Evolutionary conservation across 2,113 vertebrate species (phyloP), one percentile per base, ranked within the genome.

Genomic region (Etheostoma cragini): DNA sequence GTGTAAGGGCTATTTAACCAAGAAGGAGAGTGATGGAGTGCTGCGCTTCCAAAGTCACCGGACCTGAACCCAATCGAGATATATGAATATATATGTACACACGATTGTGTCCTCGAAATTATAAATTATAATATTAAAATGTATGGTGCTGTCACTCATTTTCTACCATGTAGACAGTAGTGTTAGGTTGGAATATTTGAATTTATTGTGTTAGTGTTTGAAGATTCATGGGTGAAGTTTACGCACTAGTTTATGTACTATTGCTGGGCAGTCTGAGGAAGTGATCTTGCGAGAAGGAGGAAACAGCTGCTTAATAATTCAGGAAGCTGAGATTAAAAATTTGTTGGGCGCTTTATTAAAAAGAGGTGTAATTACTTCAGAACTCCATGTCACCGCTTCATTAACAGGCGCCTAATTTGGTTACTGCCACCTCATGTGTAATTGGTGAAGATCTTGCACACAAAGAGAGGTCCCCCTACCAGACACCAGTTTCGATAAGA

Each of bases 251-350:
- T 42, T 42, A 42, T 42, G 10, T 42, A 11, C 78, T 21, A 22
- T 49, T 58, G 54, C 71, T 12, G 62, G 76, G 68, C 81, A 54
- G 38, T 71, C 52, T 57, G 60, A 85, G 81, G 73, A 91, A 85
- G 79, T 62, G 83, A 88, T 83, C 53, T 33, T 54, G 76, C 22
- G 54, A 71, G 67, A 68, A 70, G 47, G 0, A 64, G 78, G 77
- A 92, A 92, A 83, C 87, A 92, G 88, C 86, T 94, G 90, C 87
- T 96, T 92, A 95, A 95, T 96, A 94, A 96, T 95, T 95, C 91
- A 96, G 82, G 76, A 93, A 52, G 75, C 61, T 58, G 88, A 95
- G 93, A 95, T 96, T 95, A 95, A 95, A 95, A 93, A 90, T 93
- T 92, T 84, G 79, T 87, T 60, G 76, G 82, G 62, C 16, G 61